Conservation (phyloP, 2,797 vertebrate genomes). For the Anguilla marmorata region DNA sequence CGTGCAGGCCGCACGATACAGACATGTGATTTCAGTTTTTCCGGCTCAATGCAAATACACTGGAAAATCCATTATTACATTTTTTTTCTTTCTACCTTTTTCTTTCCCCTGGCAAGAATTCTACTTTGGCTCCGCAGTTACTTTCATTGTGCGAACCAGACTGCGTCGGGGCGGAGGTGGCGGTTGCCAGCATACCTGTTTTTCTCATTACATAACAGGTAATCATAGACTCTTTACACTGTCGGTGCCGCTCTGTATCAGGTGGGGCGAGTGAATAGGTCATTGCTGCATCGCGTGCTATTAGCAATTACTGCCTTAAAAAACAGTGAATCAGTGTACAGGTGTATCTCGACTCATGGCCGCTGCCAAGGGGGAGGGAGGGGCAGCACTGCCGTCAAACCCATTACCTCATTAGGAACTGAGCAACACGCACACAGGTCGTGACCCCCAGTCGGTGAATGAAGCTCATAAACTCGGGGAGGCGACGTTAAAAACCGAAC, state of each 20-base stretch:
- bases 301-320: background rate
- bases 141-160: background rate
- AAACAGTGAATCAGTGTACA: background rate
- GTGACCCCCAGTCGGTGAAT: background rate
- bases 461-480: background rate
- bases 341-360: background rate
- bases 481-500: background rate
- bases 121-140: background rate
- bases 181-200: background rate
- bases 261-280: background rate
- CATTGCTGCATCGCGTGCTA: slow-evolving; percentile 7
- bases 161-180: background rate
- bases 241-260: background rate
- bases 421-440: background rate
- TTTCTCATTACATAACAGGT: background rate
- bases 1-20: background rate
- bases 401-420: background rate
- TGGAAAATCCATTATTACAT: background rate
- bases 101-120: background rate
- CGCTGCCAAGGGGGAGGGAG: background rate
- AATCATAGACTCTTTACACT: background rate
- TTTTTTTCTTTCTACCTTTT: background rate
- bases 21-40: background rate
- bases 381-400: background rate
- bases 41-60: background rate